A percentile compares a stretch with the other conserved stretches of the same genome.
Conservation (phyloP, 2,797 vertebrate species). For the Diplodus sargus region DNA sequence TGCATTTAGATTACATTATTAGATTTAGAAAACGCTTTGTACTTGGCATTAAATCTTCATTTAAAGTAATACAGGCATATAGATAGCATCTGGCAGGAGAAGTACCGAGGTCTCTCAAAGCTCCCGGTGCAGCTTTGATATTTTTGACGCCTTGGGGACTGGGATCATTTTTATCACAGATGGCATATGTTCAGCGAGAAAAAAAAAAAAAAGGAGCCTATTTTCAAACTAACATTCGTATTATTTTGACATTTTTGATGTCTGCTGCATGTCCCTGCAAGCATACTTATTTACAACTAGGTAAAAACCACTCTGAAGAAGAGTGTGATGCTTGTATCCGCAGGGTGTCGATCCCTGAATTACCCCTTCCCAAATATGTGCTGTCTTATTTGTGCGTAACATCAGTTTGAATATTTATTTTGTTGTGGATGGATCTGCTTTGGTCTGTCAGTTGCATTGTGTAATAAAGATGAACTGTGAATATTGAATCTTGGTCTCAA, state of each 20-base stretch:
- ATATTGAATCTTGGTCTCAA: neutral
- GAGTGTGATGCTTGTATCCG: neutral
- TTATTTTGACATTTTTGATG: conserved; percentile 60
- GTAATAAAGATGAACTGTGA: neutral
- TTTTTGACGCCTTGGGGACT: conserved; percentile 34
- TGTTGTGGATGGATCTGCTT: neutral
- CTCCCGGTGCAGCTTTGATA: conserved; percentile 15
- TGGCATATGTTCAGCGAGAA: conserved; percentile 52
- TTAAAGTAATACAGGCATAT: neutral
- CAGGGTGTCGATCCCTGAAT: neutral
- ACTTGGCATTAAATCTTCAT: conserved; percentile 4
- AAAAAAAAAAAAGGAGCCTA: conserved; percentile 1
- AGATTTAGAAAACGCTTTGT: conserved; percentile 8
- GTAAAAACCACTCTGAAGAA: neutral
- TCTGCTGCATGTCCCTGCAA: conserved; percentile 23
- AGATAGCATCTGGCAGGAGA: conserved; percentile 22
- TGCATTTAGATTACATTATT: neutral
- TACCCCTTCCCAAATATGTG: neutral
- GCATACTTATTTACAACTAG: neutral
- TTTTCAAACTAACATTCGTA: conserved; percentile 55
- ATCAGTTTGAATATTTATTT: neutral
- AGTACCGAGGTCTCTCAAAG: conserved; percentile 5
- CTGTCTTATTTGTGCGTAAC: too few species aligned
- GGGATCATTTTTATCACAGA: conserved; percentile 41
- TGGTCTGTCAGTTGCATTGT: neutral